These are phyloP conservation scores for Carassius carassius DNA, from an alignment of 2,113 vertebrate genomes.

Conservation along the genomic window DNA sequence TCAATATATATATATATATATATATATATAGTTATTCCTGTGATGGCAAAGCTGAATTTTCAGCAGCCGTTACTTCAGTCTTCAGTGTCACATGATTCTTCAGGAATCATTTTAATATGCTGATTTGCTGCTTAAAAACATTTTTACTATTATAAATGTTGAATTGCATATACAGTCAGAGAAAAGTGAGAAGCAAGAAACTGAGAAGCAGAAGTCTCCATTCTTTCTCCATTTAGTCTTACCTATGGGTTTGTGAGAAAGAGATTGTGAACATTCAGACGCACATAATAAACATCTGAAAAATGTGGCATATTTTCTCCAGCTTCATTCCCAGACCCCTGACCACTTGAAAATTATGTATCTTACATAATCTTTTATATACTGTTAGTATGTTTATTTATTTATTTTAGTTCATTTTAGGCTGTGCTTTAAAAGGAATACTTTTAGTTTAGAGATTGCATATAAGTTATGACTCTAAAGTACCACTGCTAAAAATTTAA, in stretches of 20 bases:
- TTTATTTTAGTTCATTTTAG: neutral
- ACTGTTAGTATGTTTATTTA: too few relatives aligned
- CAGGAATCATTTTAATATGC: too few relatives aligned
- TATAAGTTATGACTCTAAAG: neutral
- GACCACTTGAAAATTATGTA: neutral
- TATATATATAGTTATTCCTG: too few relatives aligned
- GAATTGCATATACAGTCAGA: too few relatives aligned
- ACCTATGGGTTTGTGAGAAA: neutral
- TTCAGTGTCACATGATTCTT: too few relatives aligned
- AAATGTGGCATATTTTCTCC: neutral
- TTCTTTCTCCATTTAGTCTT: neutral
- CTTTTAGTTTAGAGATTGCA: neutral
- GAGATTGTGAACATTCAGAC: neutral
- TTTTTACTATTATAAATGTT: too few relatives aligned
- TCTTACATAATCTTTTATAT: neutral
- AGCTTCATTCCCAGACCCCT: slow-evolving; percentile 5
- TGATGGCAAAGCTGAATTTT: neutral
- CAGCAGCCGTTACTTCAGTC: too few relatives aligned
- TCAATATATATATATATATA: too few relatives aligned
- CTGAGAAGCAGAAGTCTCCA: neutral
- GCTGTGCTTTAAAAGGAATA: neutral
- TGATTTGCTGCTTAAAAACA: too few relatives aligned
- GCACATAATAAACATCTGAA: slow-evolving; percentile 1
- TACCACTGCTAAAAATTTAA: neutral
- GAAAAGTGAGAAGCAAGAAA: neutral